These are phyloP conservation scores for Decapterus maruadsi DNA, from an alignment of 2,797 vertebrate genomes.

Conservation along the genomic window DNA sequence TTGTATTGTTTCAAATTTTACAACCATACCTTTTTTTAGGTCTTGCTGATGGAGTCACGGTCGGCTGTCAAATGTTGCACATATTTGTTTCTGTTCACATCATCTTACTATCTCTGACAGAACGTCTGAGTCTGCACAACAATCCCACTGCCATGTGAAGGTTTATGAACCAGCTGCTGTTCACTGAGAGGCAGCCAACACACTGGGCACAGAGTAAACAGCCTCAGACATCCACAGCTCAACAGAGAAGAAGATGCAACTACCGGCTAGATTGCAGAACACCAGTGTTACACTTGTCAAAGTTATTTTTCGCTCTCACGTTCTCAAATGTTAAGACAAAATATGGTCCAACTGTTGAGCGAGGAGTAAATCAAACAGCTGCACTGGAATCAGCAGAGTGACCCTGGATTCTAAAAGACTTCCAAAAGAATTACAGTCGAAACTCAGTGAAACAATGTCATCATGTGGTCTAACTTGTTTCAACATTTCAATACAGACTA, in stretches of 20 bases:
- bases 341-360: neutral
- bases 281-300: conserved; percentile 21
- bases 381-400: neutral
- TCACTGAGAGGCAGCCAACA: conserved; percentile 41
- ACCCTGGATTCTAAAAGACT: neutral
- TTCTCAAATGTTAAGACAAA: conserved; percentile 4
- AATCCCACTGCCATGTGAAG: conserved; percentile 15
- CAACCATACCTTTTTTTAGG: neutral
- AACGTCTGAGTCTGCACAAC: conserved; percentile 8
- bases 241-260: conserved; percentile 23
- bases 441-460: neutral
- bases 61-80: neutral
- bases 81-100: conserved; percentile 23
- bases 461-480: neutral
- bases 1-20: neutral
- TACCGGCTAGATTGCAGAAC: conserved; percentile 12
- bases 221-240: conserved; percentile 30
- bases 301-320: conserved; percentile 13
- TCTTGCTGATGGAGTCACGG: neutral
- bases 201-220: conserved; percentile 36
- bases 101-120: conserved; percentile 2
- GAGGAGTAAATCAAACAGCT: neutral
- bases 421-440: neutral
- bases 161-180: conserved; percentile 50
- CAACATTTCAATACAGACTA: neutral